A percentile compares a stretch with the other conserved stretches of the same genome.
Conservation (phyloP, 2,797 vertebrate genomes). For the Momotus momota region DNA sequence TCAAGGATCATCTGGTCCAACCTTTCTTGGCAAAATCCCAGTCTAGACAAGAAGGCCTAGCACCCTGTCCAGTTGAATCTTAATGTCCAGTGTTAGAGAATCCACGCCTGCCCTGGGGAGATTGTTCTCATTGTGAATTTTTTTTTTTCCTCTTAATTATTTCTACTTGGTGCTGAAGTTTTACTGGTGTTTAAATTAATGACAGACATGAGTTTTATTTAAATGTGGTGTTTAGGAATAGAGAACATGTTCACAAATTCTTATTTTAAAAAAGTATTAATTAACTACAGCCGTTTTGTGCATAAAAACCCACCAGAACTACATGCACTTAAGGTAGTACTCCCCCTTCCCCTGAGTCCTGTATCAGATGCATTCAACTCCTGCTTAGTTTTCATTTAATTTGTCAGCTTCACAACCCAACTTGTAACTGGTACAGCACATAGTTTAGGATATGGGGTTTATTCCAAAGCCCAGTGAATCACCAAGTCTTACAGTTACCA, state of each 20-base stretch:
- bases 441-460: background rate
- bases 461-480: background rate
- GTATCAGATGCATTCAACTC: background rate
- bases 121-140: background rate
- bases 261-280: background rate
- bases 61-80: background rate
- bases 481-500: background rate
- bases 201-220: background rate
- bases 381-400: background rate
- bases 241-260: constrained; percentile 31
- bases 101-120: background rate
- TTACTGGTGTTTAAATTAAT: constrained; percentile 14
- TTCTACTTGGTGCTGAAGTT: constrained; percentile 53
- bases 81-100: background rate
- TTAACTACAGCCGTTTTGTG: background rate
- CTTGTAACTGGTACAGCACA: background rate
- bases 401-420: background rate
- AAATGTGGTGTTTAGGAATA: background rate
- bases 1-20: background rate
- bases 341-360: background rate
- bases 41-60: background rate
- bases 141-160: background rate
- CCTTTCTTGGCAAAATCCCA: background rate
- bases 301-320: background rate
- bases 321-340: background rate